phyloP scores from a whole-genome alignment of 1,140 invertebrate species.

The Drosophila pectinifera region DNA sequence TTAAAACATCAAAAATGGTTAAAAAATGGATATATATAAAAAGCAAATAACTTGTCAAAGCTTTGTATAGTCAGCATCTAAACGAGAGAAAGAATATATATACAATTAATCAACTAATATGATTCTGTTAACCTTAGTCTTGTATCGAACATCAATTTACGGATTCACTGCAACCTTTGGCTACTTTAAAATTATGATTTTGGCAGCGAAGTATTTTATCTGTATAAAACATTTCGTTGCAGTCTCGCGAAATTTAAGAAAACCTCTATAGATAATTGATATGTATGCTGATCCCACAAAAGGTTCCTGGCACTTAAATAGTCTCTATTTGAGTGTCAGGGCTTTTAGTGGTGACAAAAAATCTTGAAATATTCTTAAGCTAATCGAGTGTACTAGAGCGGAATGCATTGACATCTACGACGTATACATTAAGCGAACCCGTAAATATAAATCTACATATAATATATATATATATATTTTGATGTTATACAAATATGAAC shows the following conservation, averaged over 20 bases:
- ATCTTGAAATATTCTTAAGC: slow-evolving; percentile 37
- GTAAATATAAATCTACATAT: slow-evolving; percentile 43
- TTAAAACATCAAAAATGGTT: slow-evolving; percentile 48
- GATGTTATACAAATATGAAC: slow-evolving; percentile 77
- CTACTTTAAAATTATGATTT: slow-evolving; percentile 2
- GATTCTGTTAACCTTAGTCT: slow-evolving; percentile 58
- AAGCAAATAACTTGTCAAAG: slow-evolving; percentile 38
- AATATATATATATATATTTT: slow-evolving; percentile 69
- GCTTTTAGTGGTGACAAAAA: no score
- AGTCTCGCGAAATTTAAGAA: background rate
- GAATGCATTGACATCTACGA: slow-evolving; percentile 37
- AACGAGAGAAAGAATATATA: slow-evolving; percentile 36
- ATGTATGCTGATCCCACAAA: slow-evolving; percentile 4
- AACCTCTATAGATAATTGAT: background rate
- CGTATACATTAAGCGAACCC: slow-evolving; percentile 32
- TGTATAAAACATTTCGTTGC: background rate
- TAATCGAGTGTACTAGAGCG: slow-evolving; percentile 28
- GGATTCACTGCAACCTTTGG: slow-evolving; percentile 4
- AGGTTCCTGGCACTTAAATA: slow-evolving; percentile 12
- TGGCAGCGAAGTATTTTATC: no score
- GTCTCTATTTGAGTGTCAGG: slow-evolving; percentile 1
- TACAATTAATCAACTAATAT: slow-evolving; percentile 28
- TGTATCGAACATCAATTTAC: slow-evolving; percentile 35
- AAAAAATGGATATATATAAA: slow-evolving; percentile 36
- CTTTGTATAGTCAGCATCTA: slow-evolving; percentile 56